Evolutionary conservation across 30 jellyfish, hydroid and myxozoan genomes (phyloP), one percentile per base, ranked within the genome.

Genomic region (Pseudorhiza aurosa): DNA sequence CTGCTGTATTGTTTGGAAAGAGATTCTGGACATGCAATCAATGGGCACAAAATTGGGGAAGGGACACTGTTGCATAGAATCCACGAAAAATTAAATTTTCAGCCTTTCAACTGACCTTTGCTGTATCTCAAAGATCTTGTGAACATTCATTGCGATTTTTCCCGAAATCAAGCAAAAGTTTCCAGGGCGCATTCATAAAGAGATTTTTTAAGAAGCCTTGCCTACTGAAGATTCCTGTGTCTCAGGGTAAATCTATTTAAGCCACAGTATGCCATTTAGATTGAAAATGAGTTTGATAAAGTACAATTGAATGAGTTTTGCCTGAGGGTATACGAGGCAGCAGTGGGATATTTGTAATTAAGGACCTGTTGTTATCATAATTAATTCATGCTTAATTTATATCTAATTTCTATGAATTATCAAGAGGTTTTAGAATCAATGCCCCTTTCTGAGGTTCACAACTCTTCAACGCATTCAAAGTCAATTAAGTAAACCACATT

Each of bases 101-200:
- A n/a, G n/a, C n/a, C n/a, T n/a, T n/a, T n/a, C n/a, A n/a, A n/a
- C n/a, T n/a, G n/a, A n/a, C n/a, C 12, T 39, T 39, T 5, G 50
- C 50, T 39, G 50, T 7, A 7, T 39, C 7, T 12, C 12, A 12
- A 39, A 39, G 12, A 12, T 12, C 50, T 12, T 39, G 7, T 39
- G 7, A 39, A 12, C 50, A 39, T 39, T 5, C 50, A 39, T 39
- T 39, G 12, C 12, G 50, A 39, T 12, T 39, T 5, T 12, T 12
- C 12, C 7, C 50, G 12, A 39, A 39, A 39, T 39, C 12, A 39
- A 39, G 12, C 50, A 7, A 39, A 39, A 5, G 12, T 39, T 53
- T 53, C 39, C 19, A 53, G 67, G 67, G 5, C 67, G 67, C 67
- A 53, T 53, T n/a, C 36, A 53, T 36, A 53, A 53, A 53, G 67